Evolutionary conservation across 1,140 invertebrate species (phyloP).

Genomic region (Hetaerina americana): DNA sequence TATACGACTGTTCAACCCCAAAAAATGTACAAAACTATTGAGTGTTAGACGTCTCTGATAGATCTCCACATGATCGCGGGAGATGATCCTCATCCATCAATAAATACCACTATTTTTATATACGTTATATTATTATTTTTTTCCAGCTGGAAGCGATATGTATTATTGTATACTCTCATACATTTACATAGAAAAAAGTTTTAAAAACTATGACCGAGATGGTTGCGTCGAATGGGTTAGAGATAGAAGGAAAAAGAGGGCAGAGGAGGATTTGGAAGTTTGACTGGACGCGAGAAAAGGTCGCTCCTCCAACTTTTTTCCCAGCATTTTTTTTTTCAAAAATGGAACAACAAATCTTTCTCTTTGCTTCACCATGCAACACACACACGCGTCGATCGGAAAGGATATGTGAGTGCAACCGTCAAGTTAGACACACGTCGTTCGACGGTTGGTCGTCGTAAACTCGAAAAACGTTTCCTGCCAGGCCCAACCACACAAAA

Average conservation of each 20-base stretch:
- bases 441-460: neutral
- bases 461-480: no score
- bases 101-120: slow-evolving; percentile 1
- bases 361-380: neutral
- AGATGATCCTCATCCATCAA: neutral
- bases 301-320: no score
- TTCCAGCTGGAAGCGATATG: neutral
- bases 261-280: neutral
- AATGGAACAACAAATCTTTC: no score
- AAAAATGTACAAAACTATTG: neutral
- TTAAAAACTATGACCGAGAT: neutral
- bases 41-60: neutral
- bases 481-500: no score
- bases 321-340: no score
- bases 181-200: neutral
- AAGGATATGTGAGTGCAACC: neutral
- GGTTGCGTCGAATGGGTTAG: neutral
- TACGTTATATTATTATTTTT: slow-evolving; percentile 1
- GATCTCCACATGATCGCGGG: neutral
- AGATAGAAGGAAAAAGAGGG: neutral
- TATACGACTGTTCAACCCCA: neutral
- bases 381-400: neutral
- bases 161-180: slow-evolving; percentile 1
- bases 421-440: no score
- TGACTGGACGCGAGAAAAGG: no score